phyloP scores from a whole-genome alignment of 2,113 vertebrate species.

The Pholis gunnellus region DNA sequence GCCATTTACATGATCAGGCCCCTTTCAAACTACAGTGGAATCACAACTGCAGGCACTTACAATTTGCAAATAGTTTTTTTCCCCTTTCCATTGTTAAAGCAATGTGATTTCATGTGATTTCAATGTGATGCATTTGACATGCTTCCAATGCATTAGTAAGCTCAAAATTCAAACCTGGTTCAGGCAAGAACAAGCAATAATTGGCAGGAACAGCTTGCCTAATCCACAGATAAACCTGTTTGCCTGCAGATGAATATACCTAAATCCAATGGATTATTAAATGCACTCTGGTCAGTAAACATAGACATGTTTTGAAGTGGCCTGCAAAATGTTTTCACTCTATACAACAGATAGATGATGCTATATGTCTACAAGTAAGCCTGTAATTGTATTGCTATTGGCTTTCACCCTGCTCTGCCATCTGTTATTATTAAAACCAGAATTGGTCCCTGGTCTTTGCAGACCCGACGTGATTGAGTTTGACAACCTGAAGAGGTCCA shows the following conservation, averaged over 20 bases:
- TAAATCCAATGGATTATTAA: conserved; percentile 17
- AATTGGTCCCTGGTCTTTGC: conserved; percentile 34
- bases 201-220: conserved; percentile 8
- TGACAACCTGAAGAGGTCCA: conserved; percentile 91
- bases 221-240: conserved; percentile 26
- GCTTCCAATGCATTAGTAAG: neutral
- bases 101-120: neutral
- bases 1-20: conserved; percentile 20
- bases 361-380: neutral
- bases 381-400: neutral
- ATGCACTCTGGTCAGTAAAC: conserved; percentile 1
- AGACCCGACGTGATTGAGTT: conserved; percentile 94
- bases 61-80: neutral
- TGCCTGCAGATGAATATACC: conserved; percentile 6
- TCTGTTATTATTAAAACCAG: conserved; percentile 27
- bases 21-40: conserved; percentile 7
- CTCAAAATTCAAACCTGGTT: conserved; percentile 16
- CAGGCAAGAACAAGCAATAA: conserved; percentile 7
- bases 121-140: too few relatives aligned
- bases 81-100: neutral
- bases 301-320: neutral
- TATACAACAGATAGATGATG: neutral
- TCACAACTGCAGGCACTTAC: neutral
- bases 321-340: neutral
- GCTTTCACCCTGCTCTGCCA: neutral